A percentile compares a stretch with the other conserved stretches of the same genome.
phyloP scores from a whole-genome alignment of 2,888 invertebrate species.

The Catotricha subobsoleta region DNA sequence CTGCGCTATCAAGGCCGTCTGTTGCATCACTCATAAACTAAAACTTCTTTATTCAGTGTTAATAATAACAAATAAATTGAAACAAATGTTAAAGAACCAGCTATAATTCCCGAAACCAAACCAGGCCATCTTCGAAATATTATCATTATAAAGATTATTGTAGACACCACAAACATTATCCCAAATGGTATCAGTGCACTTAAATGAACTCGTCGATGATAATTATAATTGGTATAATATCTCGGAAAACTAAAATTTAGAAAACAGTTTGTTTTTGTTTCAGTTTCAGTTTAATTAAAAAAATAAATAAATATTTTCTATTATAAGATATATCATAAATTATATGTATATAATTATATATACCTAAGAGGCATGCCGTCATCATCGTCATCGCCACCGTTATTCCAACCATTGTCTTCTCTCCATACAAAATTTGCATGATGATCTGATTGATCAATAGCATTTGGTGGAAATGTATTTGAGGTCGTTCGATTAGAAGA shows the following conservation, averaged over 20 bases:
- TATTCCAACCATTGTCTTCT: background rate
- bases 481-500: too few species aligned
- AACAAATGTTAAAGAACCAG: slow-evolving; percentile 15
- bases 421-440: background rate
- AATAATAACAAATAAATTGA: slow-evolving; percentile 14
- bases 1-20: slow-evolving; percentile 77
- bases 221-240: background rate
- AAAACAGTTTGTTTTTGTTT: background rate
- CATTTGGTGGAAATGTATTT: too few species aligned
- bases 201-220: slow-evolving; percentile 12
- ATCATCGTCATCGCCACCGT: too few species aligned
- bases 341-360: too few species aligned
- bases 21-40: slow-evolving; percentile 12
- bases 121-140: slow-evolving; percentile 17
- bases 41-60: slow-evolving; percentile 10
- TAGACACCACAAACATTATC: slow-evolving; percentile 14
- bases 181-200: slow-evolving; percentile 15
- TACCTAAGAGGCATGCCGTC: too few species aligned
- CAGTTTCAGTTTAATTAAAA: background rate
- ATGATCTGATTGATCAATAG: too few species aligned
- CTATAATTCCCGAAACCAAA: slow-evolving; percentile 15
- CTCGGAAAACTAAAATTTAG: background rate
- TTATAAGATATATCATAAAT: too few species aligned
- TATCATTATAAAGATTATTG: slow-evolving; percentile 14
- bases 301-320: background rate